Base-by-base conservation (phyloP, 2,888 invertebrate species). In the Mythimna albipuncta region DNA sequence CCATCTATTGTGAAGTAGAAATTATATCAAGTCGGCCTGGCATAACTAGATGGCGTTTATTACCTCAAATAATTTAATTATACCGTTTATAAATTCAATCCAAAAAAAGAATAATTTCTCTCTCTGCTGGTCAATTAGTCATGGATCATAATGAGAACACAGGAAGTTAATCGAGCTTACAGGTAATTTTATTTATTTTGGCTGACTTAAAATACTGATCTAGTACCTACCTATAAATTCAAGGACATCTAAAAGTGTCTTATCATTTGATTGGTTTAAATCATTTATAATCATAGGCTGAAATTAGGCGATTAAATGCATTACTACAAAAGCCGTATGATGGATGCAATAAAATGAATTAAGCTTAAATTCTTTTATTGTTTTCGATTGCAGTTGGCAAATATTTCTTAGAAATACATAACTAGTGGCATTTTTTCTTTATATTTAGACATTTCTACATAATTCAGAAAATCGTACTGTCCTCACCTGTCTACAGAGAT, bases 1-100 rank as follows among this genome's bases (percentile, higher is more conserved):
- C 79, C 88, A 91, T 87, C 91, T 91, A 50, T 82, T 75, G 78
- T 38, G 2, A n/a, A 88, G 61, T 87, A 89, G 64, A 19, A 10
- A 38, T 5, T 2, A 21, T 10, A 6, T 13, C 16, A n/a, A 55
- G 19, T 59, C 9, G 5, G 6, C 0, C 1, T 16, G 21, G 0
- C 1, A 1, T 26, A 41, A 41, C 57, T 63, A 81, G 81, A 64
- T 70, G 80, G 59, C 83, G 47, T 38, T 79, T 9, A 54, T 4
- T 54, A 54, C 54, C 1, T 52, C 7, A 19, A n/a, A n/a, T n/a
- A n/a, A n/a, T 32, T 32, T 32, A n/a, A n/a, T 0, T n/a, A 52
- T 7, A 13, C 13, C 0, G 13, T 47, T 47, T 32, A 32, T 32
- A 32, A 32, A 32, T 32, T 47, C 5, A 11, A 3, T 5, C 11